phyloP scores from a whole-genome alignment of 2,888 invertebrate species.

The Xanthostigma xanthostigma region DNA sequence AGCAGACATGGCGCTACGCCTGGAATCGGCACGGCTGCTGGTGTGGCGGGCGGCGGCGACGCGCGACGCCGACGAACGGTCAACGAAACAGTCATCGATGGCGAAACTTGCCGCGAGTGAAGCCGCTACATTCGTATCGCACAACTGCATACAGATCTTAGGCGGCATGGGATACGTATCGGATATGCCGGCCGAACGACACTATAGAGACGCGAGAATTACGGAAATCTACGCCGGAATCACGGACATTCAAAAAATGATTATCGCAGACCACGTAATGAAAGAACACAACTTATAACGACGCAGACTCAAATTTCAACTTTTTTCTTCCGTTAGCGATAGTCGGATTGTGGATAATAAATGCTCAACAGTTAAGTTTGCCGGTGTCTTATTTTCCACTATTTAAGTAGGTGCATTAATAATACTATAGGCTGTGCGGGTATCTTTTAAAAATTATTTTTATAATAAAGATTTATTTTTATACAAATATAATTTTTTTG shows the following conservation, averaged over 20 bases:
- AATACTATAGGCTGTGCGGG: too few relatives aligned
- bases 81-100: conserved; percentile 55
- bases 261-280: conserved; percentile 40
- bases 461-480: too few relatives aligned
- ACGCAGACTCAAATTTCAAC: conserved; percentile 15
- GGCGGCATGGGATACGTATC: conserved; percentile 59
- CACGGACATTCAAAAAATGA: conserved; percentile 57
- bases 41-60: conserved; percentile 54
- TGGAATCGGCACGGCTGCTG: conserved; percentile 51
- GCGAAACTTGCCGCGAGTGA: conserved; percentile 60
- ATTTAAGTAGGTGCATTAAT: too few relatives aligned
- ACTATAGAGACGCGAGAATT: conserved; percentile 62
- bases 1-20: conserved; percentile 52
- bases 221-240: conserved; percentile 72
- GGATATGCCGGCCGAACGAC: conserved; percentile 55
- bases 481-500: too few relatives aligned
- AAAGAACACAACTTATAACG: background rate
- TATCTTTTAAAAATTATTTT: too few relatives aligned
- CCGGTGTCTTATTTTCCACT: too few relatives aligned
- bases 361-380: background rate
- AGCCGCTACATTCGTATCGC: conserved; percentile 49
- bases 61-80: conserved; percentile 33
- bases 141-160: conserved; percentile 58
- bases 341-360: background rate
- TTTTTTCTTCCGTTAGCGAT: conserved; percentile 13